Percentiles rank a stretch among this genome's conserved stretches.
These are phyloP conservation scores for Onthophagus sagittarius DNA, from an alignment of 2,888 invertebrate genomes.

Conservation along the genomic window DNA sequence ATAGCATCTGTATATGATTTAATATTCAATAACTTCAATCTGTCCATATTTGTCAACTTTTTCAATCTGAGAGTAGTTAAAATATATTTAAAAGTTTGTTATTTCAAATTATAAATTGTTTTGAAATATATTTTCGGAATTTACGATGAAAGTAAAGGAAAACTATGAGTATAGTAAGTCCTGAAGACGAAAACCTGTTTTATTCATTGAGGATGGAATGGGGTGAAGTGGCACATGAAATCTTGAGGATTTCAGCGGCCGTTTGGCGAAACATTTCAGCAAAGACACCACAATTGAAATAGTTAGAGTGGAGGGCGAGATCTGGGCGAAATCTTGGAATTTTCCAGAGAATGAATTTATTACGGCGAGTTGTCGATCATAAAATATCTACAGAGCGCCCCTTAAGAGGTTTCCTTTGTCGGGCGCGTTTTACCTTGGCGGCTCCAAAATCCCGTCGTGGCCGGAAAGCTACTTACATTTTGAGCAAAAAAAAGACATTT, in stretches of 20 bases:
- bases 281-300: neutral
- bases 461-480: slow-evolving; percentile 11
- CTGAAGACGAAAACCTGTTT: neutral
- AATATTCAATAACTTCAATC: too few species aligned
- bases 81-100: too few species aligned
- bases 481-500: neutral
- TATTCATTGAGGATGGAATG: neutral
- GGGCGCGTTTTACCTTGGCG: slow-evolving; percentile 3
- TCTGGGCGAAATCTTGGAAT: neutral
- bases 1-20: too few species aligned
- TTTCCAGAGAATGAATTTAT: slow-evolving; percentile 8
- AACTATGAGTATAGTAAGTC: neutral
- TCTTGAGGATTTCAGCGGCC: neutral
- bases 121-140: too few species aligned
- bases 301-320: neutral
- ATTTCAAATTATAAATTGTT: too few species aligned
- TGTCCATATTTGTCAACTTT: too few species aligned
- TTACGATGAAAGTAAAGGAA: neutral
- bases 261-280: neutral
- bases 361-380: slow-evolving; percentile 1
- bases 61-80: too few species aligned
- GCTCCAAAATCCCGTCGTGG: slow-evolving; percentile 1
- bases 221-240: neutral
- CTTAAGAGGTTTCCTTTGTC: slow-evolving; percentile 13
- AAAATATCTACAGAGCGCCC: slow-evolving; percentile 11